A percentile compares a stretch with the other conserved stretches of the same genome.
Evolutionary conservation across 2,797 vertebrate genomes (phyloP).

Genomic region (Anguilla pacifica): DNA sequence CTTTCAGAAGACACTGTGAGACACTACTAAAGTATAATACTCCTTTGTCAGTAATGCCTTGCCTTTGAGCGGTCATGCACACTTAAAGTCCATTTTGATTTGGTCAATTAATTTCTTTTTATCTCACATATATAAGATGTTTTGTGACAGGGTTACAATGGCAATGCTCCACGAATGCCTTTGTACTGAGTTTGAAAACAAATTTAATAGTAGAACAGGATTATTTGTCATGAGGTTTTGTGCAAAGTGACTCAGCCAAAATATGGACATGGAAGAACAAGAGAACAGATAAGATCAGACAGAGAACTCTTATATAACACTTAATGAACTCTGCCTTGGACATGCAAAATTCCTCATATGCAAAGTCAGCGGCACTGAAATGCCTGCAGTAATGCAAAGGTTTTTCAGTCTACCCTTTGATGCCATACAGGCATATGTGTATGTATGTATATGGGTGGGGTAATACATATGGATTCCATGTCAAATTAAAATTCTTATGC

Average conservation of each 20-base stretch:
- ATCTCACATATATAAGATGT: neutral
- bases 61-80: too few relatives aligned
- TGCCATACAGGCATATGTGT: neutral
- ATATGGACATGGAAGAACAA: neutral
- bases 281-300: slow-evolving; percentile 1
- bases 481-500: neutral
- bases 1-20: neutral
- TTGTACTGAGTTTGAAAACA: neutral
- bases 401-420: neutral
- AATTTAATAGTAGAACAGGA: neutral
- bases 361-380: neutral
- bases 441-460: too few relatives aligned
- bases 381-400: slow-evolving; percentile 4
- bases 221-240: neutral
- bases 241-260: neutral
- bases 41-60: too few relatives aligned
- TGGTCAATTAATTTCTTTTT: neutral
- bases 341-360: neutral
- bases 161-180: neutral
- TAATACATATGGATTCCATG: neutral
- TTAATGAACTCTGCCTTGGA: neutral
- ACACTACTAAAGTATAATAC: too few relatives aligned
- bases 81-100: neutral
- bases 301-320: slow-evolving; percentile 12
- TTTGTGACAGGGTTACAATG: neutral